Evolutionary conservation across 2,113 vertebrate species (phyloP), one percentile per base, ranked within the genome.

Genomic region (Sardina pilchardus): DNA sequence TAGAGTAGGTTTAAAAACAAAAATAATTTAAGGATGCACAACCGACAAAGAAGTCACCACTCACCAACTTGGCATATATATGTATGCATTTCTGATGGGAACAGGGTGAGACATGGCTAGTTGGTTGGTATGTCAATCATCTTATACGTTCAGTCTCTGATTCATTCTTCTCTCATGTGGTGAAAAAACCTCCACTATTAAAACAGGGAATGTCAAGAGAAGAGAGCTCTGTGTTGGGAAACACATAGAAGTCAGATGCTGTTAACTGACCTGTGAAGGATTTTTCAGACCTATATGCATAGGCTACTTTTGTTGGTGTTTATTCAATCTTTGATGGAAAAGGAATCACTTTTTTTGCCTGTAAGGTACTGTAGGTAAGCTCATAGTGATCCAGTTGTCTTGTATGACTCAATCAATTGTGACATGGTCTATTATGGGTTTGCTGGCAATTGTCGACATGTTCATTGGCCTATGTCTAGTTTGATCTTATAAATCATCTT

Each of bases 251-350:
- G 84, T 82, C 71, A 88, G 42, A 84, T 82, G 85, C 83, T 83
- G 87, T 88, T 83, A 88, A 85, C 83, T 88, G 30, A 30, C 82
- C 83, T 53, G 71, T 88, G 84, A 85, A 88, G 85, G 82, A 34
- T 83, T 85, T 83, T 67, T 83, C 82, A 53, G 67, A 85, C 82
- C 81, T 53, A 43, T 82, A 63, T 67, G 83, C 85, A 82, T 42
- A 42, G 39, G 39, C 39, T 42, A 42, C 82, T 85, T 88, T 47
- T 84, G 59, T 39, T 63, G 14, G 59, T 30, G 21, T 80, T 36
- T 14, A 39, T 82, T 85, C 44, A 56, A 30, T 83, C 24, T 34
- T 19, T 48, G n/a, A 59, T 82, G 17, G 26, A 82, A 42, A 82
- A 53, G 83, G 82, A 17, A 87, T 67, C n/a, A 26, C 26, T 14